Conservation (phyloP, 2,888 invertebrate species). For the Rotaria macrura region DNA sequence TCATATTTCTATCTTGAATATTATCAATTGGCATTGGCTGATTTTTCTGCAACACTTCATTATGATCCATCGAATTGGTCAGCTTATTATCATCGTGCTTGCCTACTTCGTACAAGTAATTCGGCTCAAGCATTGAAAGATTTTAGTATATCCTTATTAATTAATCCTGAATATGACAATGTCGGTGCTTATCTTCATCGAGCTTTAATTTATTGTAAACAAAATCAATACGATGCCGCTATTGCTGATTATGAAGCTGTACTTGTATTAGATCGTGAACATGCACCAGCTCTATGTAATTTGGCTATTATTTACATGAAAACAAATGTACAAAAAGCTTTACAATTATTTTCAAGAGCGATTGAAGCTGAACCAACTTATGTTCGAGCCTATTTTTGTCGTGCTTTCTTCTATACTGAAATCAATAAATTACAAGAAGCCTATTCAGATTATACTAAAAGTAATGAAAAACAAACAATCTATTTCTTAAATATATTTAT, state of each 20-base stretch:
- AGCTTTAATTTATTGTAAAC: slow-evolving; percentile 46
- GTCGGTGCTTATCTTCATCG: slow-evolving; percentile 46
- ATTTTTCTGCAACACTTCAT: slow-evolving; percentile 48
- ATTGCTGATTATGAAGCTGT: slow-evolving; percentile 49
- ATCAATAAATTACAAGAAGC: slow-evolving; percentile 46
- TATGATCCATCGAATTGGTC: slow-evolving; percentile 45
- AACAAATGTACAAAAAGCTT: slow-evolving; percentile 40
- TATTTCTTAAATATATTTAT: too few species aligned
- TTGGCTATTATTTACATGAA: slow-evolving; percentile 48
- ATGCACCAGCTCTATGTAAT: slow-evolving; percentile 47
- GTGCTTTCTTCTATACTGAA: slow-evolving; percentile 46
- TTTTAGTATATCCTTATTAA: slow-evolving; percentile 47
- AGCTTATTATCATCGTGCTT: slow-evolving; percentile 47
- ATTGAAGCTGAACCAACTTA: slow-evolving; percentile 48
- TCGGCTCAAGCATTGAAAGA: slow-evolving; percentile 47
- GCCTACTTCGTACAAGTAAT: slow-evolving; percentile 47
- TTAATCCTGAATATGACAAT: slow-evolving; percentile 46
- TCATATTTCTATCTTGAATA: slow-evolving; percentile 43
- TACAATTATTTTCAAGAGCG: slow-evolving; percentile 46
- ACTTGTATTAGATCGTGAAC: slow-evolving; percentile 44
- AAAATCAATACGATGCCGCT: slow-evolving; percentile 46
- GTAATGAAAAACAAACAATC: slow-evolving; percentile 37
- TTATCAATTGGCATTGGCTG: slow-evolving; percentile 43
- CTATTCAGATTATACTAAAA: slow-evolving; percentile 45
- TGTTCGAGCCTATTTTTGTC: slow-evolving; percentile 46